Base-by-base conservation (phyloP, 2,797 vertebrate genomes). In the Orientallactaga sibirica region DNA sequence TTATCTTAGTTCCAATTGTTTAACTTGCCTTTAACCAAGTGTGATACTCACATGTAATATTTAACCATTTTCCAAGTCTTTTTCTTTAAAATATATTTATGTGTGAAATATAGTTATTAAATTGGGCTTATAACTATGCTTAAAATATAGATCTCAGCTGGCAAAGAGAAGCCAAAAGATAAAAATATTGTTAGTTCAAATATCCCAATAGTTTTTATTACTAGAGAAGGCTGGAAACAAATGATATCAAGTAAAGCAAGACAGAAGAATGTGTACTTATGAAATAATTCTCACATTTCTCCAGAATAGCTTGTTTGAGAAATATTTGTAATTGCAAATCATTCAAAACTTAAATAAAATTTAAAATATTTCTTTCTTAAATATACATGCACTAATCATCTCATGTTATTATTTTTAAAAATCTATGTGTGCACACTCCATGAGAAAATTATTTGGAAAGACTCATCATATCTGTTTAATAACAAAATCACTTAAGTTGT, bases 371-470 rank as follows among this genome's bases (percentile, higher is more conserved):
- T 19, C 16, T 71, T 86, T 24, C 76, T 48, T 83, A 71, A 90
- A 94, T 68, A 68, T 2, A 77, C 2, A 37, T 62, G 68, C 41
- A 52, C 18, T 79, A 19, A 88, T 64, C 29, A 93, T 24, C 8
- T 41, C 64, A 2, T 58, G 22, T 86, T n/a, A 66, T 68, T 90
- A 81, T 73, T 76, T 37, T 48, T 7, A 48, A 48, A 48, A 48
- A 48, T 78, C 76, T 66, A 22, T 48, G 11, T 52, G 7, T 73
- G 29, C 5, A 71, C 10, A 58, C 0, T 85, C 33, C 71, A 2
- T 86, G 61, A 91, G 18, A 67, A 58, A 73, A 78, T 25, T 82
- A 90, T 71, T 88, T 88, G 7, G 48, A 96, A 83, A 85, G 2
- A 79, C 11, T 62, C 16, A 25, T 71, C 27, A 61, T 0, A 7